phyloP scores from a whole-genome alignment of 2,888 invertebrate species.

The Venusia cambrica region DNA sequence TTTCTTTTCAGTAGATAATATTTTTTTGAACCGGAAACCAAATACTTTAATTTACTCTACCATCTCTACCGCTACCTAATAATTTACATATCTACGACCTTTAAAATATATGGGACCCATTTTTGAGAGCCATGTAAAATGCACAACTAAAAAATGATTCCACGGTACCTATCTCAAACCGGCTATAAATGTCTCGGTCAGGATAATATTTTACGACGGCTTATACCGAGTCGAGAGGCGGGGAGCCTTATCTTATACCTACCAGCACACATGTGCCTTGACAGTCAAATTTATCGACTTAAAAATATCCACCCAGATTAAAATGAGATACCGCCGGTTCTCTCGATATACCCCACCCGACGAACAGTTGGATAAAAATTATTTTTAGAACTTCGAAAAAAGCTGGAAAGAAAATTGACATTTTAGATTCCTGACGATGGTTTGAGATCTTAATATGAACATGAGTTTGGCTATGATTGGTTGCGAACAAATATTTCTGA shows the following conservation, averaged over 20 bases:
- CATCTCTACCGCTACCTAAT: too few species aligned
- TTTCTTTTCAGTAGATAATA: too few species aligned
- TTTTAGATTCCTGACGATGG: too few species aligned
- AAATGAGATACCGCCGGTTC: constrained; percentile 53
- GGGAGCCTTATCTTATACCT: constrained; percentile 65
- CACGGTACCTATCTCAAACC: constrained; percentile 67
- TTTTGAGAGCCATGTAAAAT: constrained; percentile 24
- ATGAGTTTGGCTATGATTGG: too few species aligned
- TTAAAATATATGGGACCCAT: constrained; percentile 12
- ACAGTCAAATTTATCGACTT: constrained; percentile 78
- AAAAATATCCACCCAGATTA: constrained; percentile 75
- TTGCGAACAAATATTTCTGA: too few species aligned
- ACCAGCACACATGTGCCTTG: constrained; percentile 70
- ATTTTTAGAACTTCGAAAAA: constrained; percentile 48
- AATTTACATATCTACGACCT: constrained; percentile 23
- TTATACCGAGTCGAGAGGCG: constrained; percentile 55
- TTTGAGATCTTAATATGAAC: too few species aligned
- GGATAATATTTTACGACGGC: constrained; percentile 78
- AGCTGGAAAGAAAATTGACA: constrained; percentile 28
- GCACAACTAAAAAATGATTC: constrained; percentile 51
- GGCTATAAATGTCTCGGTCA: constrained; percentile 72
- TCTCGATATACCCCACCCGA: constrained; percentile 47
- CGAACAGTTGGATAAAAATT: constrained; percentile 54
- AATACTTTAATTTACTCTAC: constrained; percentile 12
- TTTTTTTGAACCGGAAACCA: constrained; percentile 2